Evolutionary conservation across 2,797 vertebrate genomes (phyloP), one percentile per base, ranked within the genome.

Genomic region (Cuculus canorus): DNA sequence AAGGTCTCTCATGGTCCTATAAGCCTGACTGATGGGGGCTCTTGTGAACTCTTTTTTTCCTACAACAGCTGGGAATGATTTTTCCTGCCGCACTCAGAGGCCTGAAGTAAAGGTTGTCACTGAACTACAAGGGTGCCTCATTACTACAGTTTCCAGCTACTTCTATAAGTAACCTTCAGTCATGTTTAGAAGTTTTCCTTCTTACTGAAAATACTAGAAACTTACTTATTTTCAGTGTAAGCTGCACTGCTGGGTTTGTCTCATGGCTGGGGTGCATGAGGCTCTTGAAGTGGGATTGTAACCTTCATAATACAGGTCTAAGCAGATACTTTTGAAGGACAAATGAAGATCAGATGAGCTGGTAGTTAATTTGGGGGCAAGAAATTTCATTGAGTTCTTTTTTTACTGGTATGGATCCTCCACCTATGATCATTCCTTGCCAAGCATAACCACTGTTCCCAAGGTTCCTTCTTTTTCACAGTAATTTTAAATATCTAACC

Each of bases 11-110:
- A 10, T 25, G 64, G n/a, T 32, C 15, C 19, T 56, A 1, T 35
- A 7, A 57, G 1, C 22, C 6, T 53, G 37, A 47, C 1, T 53
- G 17, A 32, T 10, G 2, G 13, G 10, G 4, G 7, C 4, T 3
- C 13, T 57, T 60, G 43, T n/a, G 22, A 72, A 37, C 12, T 32
- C 5, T 14, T 76, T 63, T 32, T 82, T 21, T 59, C 22, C 13
- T 65, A 7, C 14, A 57, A 5, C 11, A 64, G 5, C 2, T 7
- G 2, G 2, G 14, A 4, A 41, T 54, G 4, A 30, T 54, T 60
- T 65, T 70, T 54, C 12, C 60, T 54, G 41, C n/a, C 1, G 3
- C 30, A 54, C 1, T 4, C 6, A 41, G 17, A 35, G n/a, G 6
- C 11, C 15, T 82, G 25, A 68, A 56, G 33, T 48, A 56, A 41